These are phyloP conservation scores for Pedionomus torquatus DNA, from an alignment of 2,113 vertebrate genomes.

Conservation along the genomic window DNA sequence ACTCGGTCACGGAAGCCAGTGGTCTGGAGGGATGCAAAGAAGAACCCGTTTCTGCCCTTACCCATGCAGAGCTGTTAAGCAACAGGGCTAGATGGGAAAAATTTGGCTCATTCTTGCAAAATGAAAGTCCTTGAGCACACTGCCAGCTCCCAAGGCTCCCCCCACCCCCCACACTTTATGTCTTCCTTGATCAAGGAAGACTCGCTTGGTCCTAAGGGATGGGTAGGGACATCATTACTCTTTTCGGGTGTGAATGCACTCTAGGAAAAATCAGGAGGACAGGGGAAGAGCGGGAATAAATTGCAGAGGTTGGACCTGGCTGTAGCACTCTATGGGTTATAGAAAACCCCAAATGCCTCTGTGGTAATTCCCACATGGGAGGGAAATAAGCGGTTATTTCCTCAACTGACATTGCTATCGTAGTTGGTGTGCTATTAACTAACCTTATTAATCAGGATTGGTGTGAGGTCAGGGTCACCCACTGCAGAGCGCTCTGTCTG, in stretches of 20 bases:
- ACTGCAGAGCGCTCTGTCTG: background rate
- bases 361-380: background rate
- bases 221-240: background rate
- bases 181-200: background rate
- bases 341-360: background rate
- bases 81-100: background rate
- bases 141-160: background rate
- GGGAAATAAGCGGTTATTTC: background rate
- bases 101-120: background rate
- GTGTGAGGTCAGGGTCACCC: background rate
- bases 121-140: background rate
- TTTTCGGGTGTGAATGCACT: background rate
- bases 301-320: background rate
- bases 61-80: background rate
- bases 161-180: background rate
- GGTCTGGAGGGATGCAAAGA: background rate
- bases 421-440: background rate
- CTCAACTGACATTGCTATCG: background rate
- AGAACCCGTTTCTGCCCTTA: background rate
- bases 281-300: background rate
- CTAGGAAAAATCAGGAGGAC: background rate
- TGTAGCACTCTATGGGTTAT: background rate
- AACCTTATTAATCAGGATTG: background rate
- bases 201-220: background rate
- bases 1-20: rapidly evolving